These are phyloP conservation scores for Yponomeuta evonymella DNA, from an alignment of 2,888 invertebrate species.

Conservation along the genomic window DNA sequence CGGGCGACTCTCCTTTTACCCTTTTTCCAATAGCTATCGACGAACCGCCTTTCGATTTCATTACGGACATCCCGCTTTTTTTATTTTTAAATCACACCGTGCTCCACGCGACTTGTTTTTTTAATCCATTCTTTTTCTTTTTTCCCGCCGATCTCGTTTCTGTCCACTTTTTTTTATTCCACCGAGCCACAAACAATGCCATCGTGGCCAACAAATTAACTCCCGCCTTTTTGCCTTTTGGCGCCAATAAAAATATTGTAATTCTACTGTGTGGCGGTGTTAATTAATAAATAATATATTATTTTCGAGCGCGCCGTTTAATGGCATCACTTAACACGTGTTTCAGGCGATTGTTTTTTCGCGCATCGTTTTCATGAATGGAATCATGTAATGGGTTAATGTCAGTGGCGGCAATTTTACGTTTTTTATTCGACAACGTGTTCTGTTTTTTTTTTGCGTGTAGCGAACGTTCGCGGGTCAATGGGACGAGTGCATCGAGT, in stretches of 20 bases:
- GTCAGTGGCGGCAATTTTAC: constrained; percentile 70
- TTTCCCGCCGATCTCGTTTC: constrained; percentile 56
- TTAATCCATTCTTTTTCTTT: constrained; percentile 58
- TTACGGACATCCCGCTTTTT: constrained; percentile 71
- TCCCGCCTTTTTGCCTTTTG: constrained; percentile 69
- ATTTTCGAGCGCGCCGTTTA: constrained; percentile 66
- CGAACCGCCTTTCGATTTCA: constrained; percentile 76
- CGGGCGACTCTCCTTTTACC: constrained; percentile 54
- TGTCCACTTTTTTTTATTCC: constrained; percentile 63
- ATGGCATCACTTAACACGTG: constrained; percentile 69
- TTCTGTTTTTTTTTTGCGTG: constrained; percentile 61
- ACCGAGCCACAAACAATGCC: constrained; percentile 72
- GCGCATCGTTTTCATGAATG: constrained; percentile 71
- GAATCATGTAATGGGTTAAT: constrained; percentile 75
- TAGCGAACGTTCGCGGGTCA: constrained; percentile 60
- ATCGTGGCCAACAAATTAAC: constrained; percentile 71
- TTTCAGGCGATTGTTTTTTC: constrained; percentile 68
- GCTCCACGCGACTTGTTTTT: constrained; percentile 61
- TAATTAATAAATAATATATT: constrained; percentile 73
- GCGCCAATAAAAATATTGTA: constrained; percentile 74
- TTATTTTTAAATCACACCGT: constrained; percentile 74
- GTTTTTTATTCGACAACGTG: constrained; percentile 69
- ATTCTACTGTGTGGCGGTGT: constrained; percentile 54
- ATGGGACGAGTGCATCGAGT: constrained; percentile 66
- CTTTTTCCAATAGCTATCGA: constrained; percentile 72